Evolutionary conservation across 2,888 invertebrate species (phyloP).

Genomic region (Ormyrus rosae): DNA sequence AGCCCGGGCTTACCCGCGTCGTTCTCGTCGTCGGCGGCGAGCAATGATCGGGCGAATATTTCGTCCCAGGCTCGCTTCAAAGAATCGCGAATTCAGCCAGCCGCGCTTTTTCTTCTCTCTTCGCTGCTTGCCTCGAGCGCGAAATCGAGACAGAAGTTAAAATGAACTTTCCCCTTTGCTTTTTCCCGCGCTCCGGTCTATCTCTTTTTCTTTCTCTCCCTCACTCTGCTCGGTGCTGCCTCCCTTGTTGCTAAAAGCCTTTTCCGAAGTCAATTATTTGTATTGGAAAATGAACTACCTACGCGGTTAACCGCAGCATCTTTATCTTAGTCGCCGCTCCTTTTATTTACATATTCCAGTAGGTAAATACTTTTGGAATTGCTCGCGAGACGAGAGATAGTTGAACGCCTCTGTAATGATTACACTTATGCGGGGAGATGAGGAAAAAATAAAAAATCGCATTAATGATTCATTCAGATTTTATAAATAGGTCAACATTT

Average conservation of each 20-base stretch:
- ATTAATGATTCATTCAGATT: no score
- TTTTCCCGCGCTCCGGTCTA: neutral
- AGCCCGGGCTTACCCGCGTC: slow-evolving; percentile 6
- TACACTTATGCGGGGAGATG: no score
- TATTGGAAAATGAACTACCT: slow-evolving; percentile 47
- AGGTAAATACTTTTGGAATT: slow-evolving; percentile 9
- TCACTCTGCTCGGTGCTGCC: neutral
- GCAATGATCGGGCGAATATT: slow-evolving; percentile 13
- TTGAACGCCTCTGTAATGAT: neutral
- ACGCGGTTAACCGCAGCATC: neutral
- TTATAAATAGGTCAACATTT: no score
- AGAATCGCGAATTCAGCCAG: slow-evolving; percentile 3
- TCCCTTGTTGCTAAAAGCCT: slow-evolving; percentile 24
- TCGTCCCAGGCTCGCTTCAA: slow-evolving; percentile 10
- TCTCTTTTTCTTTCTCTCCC: neutral
- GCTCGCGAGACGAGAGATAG: neutral
- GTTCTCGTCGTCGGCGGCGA: no score
- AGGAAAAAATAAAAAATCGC: no score
- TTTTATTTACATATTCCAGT: slow-evolving; percentile 15
- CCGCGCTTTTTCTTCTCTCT: slow-evolving; percentile 1
- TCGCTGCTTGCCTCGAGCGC: neutral
- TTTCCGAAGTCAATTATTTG: slow-evolving; percentile 48
- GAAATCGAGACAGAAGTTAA: slow-evolving; percentile 27
- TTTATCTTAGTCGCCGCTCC: slow-evolving; percentile 28
- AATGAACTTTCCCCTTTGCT: slow-evolving; percentile 17